Evolutionary conservation across 92 coral and sea anemone species (phyloP).

Genomic region (Virgularia gustaviana): DNA sequence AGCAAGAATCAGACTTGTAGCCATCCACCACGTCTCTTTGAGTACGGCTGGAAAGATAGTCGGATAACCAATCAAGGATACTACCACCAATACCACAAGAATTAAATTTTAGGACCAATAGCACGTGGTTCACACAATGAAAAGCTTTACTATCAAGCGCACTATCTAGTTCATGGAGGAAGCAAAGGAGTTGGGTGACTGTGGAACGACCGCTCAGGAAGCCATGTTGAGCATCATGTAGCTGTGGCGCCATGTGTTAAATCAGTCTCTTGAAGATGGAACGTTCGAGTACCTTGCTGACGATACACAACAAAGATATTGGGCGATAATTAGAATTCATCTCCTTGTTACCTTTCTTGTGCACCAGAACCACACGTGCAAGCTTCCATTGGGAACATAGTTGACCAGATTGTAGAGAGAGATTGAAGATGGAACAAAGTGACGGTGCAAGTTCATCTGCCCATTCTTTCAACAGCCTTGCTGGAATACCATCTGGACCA

Average conservation of each 20-base stretch:
- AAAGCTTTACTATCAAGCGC: neutral
- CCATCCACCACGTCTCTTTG: neutral
- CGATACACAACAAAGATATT: conserved; percentile 6
- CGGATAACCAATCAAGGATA: neutral
- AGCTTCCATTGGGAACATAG: neutral
- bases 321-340: neutral
- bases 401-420: neutral
- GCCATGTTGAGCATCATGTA: neutral
- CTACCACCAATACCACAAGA: neutral
- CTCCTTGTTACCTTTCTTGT: conserved; percentile 5
- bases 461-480: conserved; percentile 2
- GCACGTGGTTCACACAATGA: neutral
- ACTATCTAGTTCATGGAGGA: neutral
- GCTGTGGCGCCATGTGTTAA: neutral
- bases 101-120: neutral
- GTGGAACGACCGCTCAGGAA: neutral
- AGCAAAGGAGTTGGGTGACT: neutral
- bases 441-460: neutral
- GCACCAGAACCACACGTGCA: neutral
- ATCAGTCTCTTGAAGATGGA: conserved; percentile 1
- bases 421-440: neutral
- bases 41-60: neutral
- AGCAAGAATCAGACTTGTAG: neutral
- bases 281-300: conserved; percentile 7
- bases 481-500: neutral